Evolutionary conservation across 2,888 invertebrate species (phyloP).

Genomic region (Caenorhabditis wallacei): DNA sequence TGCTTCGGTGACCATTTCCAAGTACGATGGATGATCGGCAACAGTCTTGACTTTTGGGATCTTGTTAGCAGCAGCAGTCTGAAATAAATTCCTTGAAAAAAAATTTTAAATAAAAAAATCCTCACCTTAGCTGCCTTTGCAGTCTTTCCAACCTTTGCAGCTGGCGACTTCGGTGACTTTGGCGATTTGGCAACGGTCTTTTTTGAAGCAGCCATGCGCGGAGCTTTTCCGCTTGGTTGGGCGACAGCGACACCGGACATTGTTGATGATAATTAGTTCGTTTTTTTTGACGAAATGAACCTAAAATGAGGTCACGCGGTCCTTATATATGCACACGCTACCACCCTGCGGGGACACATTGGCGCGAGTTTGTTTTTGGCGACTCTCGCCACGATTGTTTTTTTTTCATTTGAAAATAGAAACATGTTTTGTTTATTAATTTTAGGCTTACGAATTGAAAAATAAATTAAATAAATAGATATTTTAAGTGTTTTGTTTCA

Average conservation of each 20-base stretch:
- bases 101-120: background rate
- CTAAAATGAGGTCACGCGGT: background rate
- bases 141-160: slow-evolving; percentile 25
- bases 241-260: slow-evolving; percentile 13
- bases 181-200: slow-evolving; percentile 11
- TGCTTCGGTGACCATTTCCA: slow-evolving; percentile 41
- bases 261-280: background rate
- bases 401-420: background rate
- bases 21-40: slow-evolving; percentile 28
- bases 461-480: too few relatives aligned
- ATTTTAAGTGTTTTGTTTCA: too few relatives aligned
- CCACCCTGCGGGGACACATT: slow-evolving; percentile 55
- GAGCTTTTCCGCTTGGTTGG: background rate
- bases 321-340: slow-evolving; percentile 3
- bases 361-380: too few relatives aligned
- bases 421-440: too few relatives aligned
- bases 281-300: background rate
- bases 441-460: too few relatives aligned
- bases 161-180: slow-evolving; percentile 18
- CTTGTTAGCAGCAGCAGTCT: slow-evolving; percentile 19
- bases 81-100: background rate
- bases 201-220: background rate
- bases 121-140: slow-evolving; percentile 30
- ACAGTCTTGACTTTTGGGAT: slow-evolving; percentile 18
- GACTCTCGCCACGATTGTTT: slow-evolving; percentile 5